Percentiles rank a stretch among this genome's conserved stretches.
These are phyloP conservation scores for Phalacrocorax aristotelis DNA, from an alignment of 2,113 vertebrate species.

Conservation along the genomic window DNA sequence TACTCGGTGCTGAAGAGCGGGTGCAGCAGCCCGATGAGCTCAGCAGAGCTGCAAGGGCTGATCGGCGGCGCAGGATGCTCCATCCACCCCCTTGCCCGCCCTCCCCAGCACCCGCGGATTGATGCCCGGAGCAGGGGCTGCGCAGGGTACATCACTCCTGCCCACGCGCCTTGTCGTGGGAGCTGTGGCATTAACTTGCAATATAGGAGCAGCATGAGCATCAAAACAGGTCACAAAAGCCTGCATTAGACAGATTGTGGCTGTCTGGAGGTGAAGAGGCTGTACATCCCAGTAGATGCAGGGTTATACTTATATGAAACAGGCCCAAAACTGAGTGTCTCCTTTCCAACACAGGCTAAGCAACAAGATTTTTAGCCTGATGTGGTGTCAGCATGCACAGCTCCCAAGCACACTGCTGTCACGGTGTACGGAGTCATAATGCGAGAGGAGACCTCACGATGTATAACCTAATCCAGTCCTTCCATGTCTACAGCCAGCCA, in stretches of 20 bases:
- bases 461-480: not conserved
- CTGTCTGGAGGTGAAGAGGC: not conserved
- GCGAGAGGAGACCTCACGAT: not conserved
- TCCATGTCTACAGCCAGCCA: not conserved
- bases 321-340: not conserved
- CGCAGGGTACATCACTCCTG: not conserved
- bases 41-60: not conserved
- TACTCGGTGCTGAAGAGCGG: not conserved
- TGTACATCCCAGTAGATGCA: accelerated
- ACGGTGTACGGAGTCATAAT: too few relatives aligned
- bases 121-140: not conserved
- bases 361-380: not conserved
- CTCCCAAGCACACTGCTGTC: not conserved
- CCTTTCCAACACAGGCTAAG: not conserved
- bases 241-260: not conserved
- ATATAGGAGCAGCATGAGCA: not conserved
- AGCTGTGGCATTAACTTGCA: not conserved
- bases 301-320: not conserved
- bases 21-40: not conserved
- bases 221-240: not conserved
- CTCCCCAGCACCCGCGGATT: accelerated
- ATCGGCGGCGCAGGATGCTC: not conserved
- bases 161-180: accelerated
- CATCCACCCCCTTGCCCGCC: not conserved
- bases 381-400: accelerated